Conservation (phyloP, 2,113 vertebrate genomes). For the Oncorhynchus nerka region DNA sequence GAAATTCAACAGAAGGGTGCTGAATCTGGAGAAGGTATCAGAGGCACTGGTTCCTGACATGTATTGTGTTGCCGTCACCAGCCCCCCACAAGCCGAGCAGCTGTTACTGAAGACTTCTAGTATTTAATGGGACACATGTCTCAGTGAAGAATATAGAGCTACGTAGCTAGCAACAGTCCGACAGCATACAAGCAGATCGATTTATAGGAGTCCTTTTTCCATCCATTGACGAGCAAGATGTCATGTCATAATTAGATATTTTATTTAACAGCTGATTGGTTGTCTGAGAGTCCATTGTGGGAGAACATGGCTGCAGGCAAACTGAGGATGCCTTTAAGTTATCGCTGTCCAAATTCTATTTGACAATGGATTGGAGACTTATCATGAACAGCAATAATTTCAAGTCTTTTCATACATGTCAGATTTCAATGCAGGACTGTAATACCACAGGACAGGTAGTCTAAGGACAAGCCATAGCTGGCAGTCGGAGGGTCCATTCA, state of each 20-base stretch:
- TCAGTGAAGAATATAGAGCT: background rate
- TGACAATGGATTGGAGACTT: conserved; percentile 25
- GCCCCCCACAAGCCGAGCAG: conserved; percentile 9
- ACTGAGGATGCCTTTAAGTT: conserved; percentile 2
- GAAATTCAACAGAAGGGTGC: background rate
- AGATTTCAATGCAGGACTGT: conserved; percentile 62
- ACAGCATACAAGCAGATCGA: background rate
- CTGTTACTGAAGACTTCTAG: background rate
- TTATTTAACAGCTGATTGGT: background rate
- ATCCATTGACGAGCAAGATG: conserved; percentile 1
- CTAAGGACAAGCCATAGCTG: conserved; percentile 49
- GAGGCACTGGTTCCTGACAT: background rate
- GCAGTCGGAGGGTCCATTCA: conserved; percentile 34
- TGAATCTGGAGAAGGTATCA: background rate
- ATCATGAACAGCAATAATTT: conserved; percentile 36
- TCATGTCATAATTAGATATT: conserved; percentile 4
- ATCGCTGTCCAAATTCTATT: conserved; percentile 15
- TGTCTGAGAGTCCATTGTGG: conserved; percentile 16
- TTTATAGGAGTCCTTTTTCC: background rate
- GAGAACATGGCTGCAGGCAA: conserved; percentile 5
- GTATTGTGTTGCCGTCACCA: background rate
- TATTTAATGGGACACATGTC: background rate
- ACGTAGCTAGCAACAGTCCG: background rate
- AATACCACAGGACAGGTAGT: conserved; percentile 54
- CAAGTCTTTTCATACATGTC: conserved; percentile 67